A percentile compares a stretch with the other conserved stretches of the same genome.
Conservation (phyloP, 2,888 invertebrate species). For the Hedya salicella region DNA sequence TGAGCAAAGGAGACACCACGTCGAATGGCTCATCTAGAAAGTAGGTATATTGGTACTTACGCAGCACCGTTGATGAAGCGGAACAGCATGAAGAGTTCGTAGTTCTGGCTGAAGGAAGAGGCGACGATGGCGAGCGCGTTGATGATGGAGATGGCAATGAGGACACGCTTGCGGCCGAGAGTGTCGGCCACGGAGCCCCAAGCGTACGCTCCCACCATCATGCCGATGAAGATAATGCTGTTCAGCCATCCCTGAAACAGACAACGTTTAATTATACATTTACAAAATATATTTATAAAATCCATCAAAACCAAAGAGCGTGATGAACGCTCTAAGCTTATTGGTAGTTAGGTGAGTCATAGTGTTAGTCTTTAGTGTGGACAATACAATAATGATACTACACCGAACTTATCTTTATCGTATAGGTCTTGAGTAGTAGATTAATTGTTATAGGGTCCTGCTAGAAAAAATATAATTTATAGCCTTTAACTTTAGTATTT, state of each 20-base stretch:
- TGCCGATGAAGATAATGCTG: conserved; percentile 93
- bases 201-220: conserved; percentile 97
- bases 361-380: too few relatives aligned
- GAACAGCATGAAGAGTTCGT: conserved; percentile 94
- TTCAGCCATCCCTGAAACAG: conserved; percentile 87
- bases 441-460: too few relatives aligned
- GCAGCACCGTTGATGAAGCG: conserved; percentile 97
- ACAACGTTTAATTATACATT: background rate
- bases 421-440: too few relatives aligned
- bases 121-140: conserved; percentile 95
- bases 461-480: too few relatives aligned
- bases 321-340: too few relatives aligned
- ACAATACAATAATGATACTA: too few relatives aligned
- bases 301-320: too few relatives aligned
- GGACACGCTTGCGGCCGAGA: conserved; percentile 93
- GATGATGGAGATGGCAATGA: conserved; percentile 95
- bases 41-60: conserved; percentile 85
- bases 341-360: too few relatives aligned
- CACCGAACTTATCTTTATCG: too few relatives aligned
- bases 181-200: conserved; percentile 97
- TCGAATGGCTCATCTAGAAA: background rate
- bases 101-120: conserved; percentile 95
- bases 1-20: too few relatives aligned
- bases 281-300: too few relatives aligned
- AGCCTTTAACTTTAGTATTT: too few relatives aligned